These are phyloP conservation scores for Adrianichthys oophorus DNA, from an alignment of 2,797 vertebrate species.

Conservation along the genomic window DNA sequence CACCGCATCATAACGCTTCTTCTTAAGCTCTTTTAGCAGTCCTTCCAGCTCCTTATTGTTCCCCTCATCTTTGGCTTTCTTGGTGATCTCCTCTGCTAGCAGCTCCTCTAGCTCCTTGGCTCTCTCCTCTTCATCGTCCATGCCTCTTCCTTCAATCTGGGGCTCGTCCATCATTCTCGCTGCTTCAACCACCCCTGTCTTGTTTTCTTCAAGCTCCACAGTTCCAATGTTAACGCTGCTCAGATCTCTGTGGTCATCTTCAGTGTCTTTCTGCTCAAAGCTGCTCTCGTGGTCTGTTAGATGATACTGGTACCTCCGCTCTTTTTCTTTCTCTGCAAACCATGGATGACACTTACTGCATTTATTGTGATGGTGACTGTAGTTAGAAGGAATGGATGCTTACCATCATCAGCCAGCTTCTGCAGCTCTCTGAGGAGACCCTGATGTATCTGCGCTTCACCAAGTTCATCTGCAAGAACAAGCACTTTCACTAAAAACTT, in stretches of 20 bases:
- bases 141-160: constrained; percentile 38
- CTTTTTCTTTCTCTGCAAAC: constrained; percentile 60
- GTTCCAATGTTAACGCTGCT: constrained; percentile 5
- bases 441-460: constrained; percentile 73
- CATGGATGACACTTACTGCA: constrained; percentile 3
- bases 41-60: constrained; percentile 65
- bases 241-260: constrained; percentile 34
- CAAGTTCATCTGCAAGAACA: constrained; percentile 68
- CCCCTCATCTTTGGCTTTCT: constrained; percentile 60
- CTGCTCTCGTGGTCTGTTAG: constrained; percentile 49
- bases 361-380: too few species aligned
- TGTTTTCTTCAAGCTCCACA: constrained; percentile 18
- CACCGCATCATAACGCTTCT: constrained; percentile 61
- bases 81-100: constrained; percentile 63
- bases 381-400: not conserved
- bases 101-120: constrained; percentile 70
- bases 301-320: constrained; percentile 51
- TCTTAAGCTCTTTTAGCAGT: constrained; percentile 71
- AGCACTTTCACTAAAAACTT: not conserved
- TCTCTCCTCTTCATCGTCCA: constrained; percentile 56
- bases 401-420: constrained; percentile 75
- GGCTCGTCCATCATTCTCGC: constrained; percentile 55
- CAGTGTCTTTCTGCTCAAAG: constrained; percentile 35
- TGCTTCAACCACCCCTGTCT: constrained; percentile 21
- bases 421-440: constrained; percentile 80